phyloP scores from a whole-genome alignment of 1,140 invertebrate species.

The Trichomalopsis sarcophagae region DNA sequence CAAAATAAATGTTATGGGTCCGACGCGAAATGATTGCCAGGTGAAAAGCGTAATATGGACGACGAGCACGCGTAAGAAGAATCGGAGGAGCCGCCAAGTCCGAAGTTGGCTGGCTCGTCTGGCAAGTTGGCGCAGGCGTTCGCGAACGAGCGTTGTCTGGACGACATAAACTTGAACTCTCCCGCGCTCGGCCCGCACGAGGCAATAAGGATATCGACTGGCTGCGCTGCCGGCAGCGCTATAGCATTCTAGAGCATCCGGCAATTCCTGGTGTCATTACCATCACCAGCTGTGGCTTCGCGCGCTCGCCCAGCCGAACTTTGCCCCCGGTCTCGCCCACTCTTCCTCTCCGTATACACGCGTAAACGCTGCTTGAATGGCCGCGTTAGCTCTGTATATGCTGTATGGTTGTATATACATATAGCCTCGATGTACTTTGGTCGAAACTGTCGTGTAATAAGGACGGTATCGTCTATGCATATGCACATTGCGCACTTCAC shows the following conservation, averaged over 20 bases:
- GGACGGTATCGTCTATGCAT: not conserved
- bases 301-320: not conserved
- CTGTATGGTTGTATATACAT: not conserved
- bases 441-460: not conserved
- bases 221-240: not conserved
- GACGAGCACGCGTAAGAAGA: not conserved
- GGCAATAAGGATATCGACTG: conserved; percentile 43
- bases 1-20: too few species aligned
- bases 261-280: conserved; percentile 43
- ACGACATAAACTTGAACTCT: conserved; percentile 50
- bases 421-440: not conserved
- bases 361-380: too few species aligned
- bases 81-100: not conserved
- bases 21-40: not conserved
- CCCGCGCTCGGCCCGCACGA: not conserved
- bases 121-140: not conserved
- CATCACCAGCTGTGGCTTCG: conserved; percentile 32
- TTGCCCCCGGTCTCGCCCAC: not conserved
- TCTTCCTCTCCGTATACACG: too few species aligned
- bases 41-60: not conserved
- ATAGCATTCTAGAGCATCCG: conserved; percentile 29
- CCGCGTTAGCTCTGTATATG: not conserved
- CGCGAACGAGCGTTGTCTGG: not conserved
- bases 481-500: not conserved
- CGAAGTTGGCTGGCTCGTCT: not conserved